phyloP scores from a whole-genome alignment of 2,888 invertebrate species.

The Athripsodes cinereus region DNA sequence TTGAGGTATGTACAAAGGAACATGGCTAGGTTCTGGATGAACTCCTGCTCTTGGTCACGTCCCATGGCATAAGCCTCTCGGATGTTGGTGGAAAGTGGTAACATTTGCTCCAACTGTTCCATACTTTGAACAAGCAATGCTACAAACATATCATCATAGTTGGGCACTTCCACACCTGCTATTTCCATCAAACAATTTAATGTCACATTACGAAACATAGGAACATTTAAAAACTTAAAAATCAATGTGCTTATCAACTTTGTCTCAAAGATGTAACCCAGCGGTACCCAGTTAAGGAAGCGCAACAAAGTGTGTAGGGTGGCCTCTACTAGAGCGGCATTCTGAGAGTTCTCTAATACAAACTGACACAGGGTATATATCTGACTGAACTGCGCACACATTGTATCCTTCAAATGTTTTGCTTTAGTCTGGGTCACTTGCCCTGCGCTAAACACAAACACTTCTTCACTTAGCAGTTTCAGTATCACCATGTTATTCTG shows the following conservation, averaged over 20 bases:
- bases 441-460: slow-evolving; percentile 97
- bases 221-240: slow-evolving; percentile 95
- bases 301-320: slow-evolving; percentile 93
- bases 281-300: slow-evolving; percentile 99
- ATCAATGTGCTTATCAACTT: slow-evolving; percentile 90
- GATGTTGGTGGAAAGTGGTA: slow-evolving; percentile 87
- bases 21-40: slow-evolving; percentile 96
- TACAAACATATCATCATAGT: slow-evolving; percentile 91
- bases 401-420: slow-evolving; percentile 97
- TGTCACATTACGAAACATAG: slow-evolving; percentile 96
- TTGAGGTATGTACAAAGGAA: slow-evolving; percentile 96
- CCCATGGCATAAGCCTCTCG: slow-evolving; percentile 91
- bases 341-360: slow-evolving; percentile 96
- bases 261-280: slow-evolving; percentile 99
- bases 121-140: slow-evolving; percentile 87
- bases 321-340: slow-evolving; percentile 91
- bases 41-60: slow-evolving; percentile 95
- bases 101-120: slow-evolving; percentile 86
- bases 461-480: slow-evolving; percentile 95
- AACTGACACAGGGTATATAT: slow-evolving; percentile 97
- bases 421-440: slow-evolving; percentile 99
- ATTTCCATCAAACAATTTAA: slow-evolving; percentile 98
- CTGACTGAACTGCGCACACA: slow-evolving; percentile 98
- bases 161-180: slow-evolving; percentile 81
- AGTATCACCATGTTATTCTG: slow-evolving; percentile 99